Evolutionary conservation across 2,113 vertebrate species (phyloP).

Genomic region (Pungitius pungitius): DNA sequence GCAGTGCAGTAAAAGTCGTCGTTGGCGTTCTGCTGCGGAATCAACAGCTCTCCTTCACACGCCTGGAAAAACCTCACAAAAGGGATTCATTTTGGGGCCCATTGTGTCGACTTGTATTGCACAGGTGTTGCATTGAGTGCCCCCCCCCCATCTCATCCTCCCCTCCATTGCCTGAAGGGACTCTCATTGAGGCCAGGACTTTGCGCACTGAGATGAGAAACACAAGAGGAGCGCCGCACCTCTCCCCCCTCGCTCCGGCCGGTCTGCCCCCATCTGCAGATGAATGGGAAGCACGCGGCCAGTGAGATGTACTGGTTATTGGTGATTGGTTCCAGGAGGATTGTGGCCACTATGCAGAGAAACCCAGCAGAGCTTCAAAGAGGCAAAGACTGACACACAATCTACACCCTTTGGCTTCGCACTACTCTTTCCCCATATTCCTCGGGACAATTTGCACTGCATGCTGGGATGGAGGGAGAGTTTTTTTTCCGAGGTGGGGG

Average conservation of each 20-base stretch:
- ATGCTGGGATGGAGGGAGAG: not conserved
- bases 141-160: not conserved
- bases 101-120: conserved; percentile 35
- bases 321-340: conserved; percentile 33
- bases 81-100: conserved; percentile 22
- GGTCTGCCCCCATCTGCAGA: conserved; percentile 34
- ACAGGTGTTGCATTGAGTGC: conserved; percentile 21
- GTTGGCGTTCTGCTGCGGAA: not conserved
- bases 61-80: conserved; percentile 16
- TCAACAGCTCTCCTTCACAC: conserved; percentile 22
- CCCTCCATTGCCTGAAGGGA: conserved; percentile 2
- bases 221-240: conserved; percentile 10
- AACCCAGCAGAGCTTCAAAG: conserved; percentile 23
- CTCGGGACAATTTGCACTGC: conserved; percentile 22
- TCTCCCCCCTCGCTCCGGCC: conserved; percentile 7
- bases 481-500: not conserved
- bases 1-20: not conserved
- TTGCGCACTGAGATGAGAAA: conserved; percentile 42
- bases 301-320: conserved; percentile 48
- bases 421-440: conserved; percentile 7
- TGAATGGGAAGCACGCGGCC: conserved; percentile 16
- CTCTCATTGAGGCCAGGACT: conserved; percentile 16
- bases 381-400: conserved; percentile 9
- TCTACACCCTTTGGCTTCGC: conserved; percentile 12
- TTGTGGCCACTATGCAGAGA: conserved; percentile 13